Evolutionary conservation across 1,140 invertebrate genomes (phyloP).

Genomic region (Sitodiplosis mosellana): DNA sequence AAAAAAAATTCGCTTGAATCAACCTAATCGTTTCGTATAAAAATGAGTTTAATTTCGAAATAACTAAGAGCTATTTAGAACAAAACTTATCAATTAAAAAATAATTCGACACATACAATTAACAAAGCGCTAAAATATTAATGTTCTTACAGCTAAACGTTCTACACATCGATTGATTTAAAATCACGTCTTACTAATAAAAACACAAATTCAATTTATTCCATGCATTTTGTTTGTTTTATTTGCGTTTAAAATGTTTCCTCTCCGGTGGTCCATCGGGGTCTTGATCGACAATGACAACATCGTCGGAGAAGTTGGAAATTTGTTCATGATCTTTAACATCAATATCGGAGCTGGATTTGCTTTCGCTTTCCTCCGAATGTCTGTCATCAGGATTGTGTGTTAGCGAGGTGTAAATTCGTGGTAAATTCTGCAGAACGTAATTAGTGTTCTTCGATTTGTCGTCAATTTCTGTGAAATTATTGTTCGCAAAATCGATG

Average conservation of each 20-base stretch:
- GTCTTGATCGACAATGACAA: not conserved
- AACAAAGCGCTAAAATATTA: too few species aligned
- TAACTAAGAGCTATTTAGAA: too few species aligned
- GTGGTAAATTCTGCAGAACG: conserved; percentile 30
- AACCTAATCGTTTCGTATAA: too few species aligned
- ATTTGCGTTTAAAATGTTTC: too few species aligned
- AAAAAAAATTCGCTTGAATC: too few species aligned
- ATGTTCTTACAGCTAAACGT: too few species aligned
- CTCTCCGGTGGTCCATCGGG: too few species aligned
- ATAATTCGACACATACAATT: not conserved
- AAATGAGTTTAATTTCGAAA: too few species aligned
- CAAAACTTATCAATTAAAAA: not conserved
- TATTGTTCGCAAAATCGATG: conserved; percentile 3
- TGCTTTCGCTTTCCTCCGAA: not conserved
- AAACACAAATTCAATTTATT: too few species aligned
- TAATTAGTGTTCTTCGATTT: conserved; percentile 29
- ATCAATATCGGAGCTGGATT: conserved; percentile 1
- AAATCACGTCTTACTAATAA: too few species aligned
- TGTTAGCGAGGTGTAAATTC: conserved; percentile 29
- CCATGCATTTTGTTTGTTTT: too few species aligned
- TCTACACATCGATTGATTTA: too few species aligned
- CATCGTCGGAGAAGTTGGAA: not conserved
- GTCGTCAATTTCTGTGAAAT: conserved; percentile 3
- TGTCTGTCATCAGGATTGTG: not conserved
- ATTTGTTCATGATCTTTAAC: not conserved